Evolutionary conservation across 2,888 invertebrate species (phyloP), one percentile per base, ranked within the genome.

Genomic region (Leucozona laternaria): DNA sequence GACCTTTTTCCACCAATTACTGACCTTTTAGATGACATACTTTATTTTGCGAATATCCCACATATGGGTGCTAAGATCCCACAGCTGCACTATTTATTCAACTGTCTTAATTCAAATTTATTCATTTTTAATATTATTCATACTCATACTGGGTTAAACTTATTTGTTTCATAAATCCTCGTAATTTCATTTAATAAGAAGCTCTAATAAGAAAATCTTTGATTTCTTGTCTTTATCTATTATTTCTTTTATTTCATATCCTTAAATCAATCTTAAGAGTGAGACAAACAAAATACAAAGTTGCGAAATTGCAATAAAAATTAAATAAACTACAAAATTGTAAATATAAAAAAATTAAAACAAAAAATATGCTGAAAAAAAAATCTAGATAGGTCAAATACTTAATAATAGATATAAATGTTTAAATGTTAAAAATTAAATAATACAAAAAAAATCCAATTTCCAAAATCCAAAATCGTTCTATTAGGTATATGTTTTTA

Each of bases 351-450:
- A 22, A 50, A 50, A 50, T 20, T 50, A 34, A 4, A 31, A 31
- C 64, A 72, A 34, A 73, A 43, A 75, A 64, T 8, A 48, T 82
- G 82, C 82, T 82, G 82, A 82, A 82, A 45, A 82, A 82, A 82
- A 45, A 82, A 25, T 22, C 43, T 82, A 82, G 82, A 34, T 82
- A 82, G 82, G 78, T 60, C 20, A 53, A 25, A 53, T 53, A 25
- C 4, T 11, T 48, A n/a, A n/a, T n/a, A n/a, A n/a, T n/a, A n/a
- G n/a, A 53, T 6, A 6, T 43, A 43, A 7, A 11, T n/a, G 4
- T n/a, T 50, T 40, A 64, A 71, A n/a, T 71, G 77, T 81, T 58
- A 0, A 34, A 22, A 48, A 48, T 20, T 7, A 45, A 45, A 45
- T n/a, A 48, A 48, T 48, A 20, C 1, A 50, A 22, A 22, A 8